Evolutionary conservation across 2,113 vertebrate species (phyloP).

Genomic region (Tetraodon nigroviridis): DNA sequence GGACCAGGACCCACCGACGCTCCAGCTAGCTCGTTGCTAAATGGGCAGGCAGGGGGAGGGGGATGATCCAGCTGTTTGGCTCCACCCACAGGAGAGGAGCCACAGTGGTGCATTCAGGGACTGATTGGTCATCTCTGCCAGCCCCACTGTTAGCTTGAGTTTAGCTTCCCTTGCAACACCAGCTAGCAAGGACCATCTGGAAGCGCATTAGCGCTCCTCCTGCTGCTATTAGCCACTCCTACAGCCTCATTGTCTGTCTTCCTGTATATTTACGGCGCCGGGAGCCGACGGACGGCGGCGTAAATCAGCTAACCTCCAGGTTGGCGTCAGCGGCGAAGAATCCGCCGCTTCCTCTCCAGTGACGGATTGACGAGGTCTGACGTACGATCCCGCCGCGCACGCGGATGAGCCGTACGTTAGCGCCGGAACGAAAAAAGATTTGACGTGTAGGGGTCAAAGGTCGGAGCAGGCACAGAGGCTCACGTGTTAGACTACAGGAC

Average conservation of each 20-base stretch:
- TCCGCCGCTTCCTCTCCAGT: conserved; percentile 5
- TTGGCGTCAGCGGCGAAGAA: neutral
- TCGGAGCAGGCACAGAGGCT: neutral
- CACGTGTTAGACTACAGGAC: too few relatives aligned
- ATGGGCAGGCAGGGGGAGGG: too few relatives aligned
- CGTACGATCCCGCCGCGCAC: neutral
- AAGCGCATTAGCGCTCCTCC: conserved; percentile 11
- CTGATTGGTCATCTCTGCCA: neutral
- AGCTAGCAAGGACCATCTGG: conserved; percentile 14
- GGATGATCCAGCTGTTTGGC: too few relatives aligned
- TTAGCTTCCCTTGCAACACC: too few relatives aligned
- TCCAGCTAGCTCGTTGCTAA: too few relatives aligned
- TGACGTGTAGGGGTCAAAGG: neutral
- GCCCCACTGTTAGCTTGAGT: too few relatives aligned
- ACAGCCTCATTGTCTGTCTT: too few relatives aligned
- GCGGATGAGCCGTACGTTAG: too few relatives aligned
- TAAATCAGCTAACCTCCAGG: conserved; percentile 5
- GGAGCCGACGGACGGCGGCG: conserved; percentile 40
- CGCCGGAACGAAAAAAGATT: conserved; percentile 7
- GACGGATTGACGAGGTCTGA: conserved; percentile 8
- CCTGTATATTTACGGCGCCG: neutral
- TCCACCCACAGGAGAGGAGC: too few relatives aligned
- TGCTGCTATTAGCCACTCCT: too few relatives aligned
- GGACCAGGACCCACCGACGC: too few relatives aligned
- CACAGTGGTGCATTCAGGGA: too few relatives aligned